phyloP scores from a whole-genome alignment of 2,797 vertebrate genomes.

The Epinephelus malabaricus region DNA sequence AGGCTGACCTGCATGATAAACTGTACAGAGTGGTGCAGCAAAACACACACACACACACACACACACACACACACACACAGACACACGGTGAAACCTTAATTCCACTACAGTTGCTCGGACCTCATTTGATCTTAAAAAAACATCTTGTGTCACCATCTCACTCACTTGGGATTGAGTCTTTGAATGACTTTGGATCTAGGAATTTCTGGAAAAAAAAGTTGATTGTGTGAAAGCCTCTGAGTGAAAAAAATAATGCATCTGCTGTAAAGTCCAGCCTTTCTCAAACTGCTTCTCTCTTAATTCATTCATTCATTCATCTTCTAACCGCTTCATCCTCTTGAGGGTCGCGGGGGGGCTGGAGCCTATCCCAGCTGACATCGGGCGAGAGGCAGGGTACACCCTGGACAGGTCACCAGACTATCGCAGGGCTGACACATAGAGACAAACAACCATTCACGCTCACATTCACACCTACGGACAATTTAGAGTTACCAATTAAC shows the following conservation, averaged over 20 bases:
- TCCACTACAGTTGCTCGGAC: slow-evolving; percentile 50
- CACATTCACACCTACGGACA: no score
- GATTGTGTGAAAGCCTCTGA: slow-evolving; percentile 61
- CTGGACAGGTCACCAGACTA: no score
- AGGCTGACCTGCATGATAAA: slow-evolving; percentile 43
- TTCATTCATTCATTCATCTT: no score
- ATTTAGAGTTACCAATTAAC: no score
- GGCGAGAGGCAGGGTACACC: no score
- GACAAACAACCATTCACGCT: no score
- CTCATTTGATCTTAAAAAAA: slow-evolving; percentile 42
- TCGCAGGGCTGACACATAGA: no score
- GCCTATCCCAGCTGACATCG: no score
- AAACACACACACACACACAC: slow-evolving; percentile 11
- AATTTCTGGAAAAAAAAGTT: slow-evolving; percentile 69
- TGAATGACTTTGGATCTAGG: slow-evolving; percentile 69
- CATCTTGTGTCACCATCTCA: slow-evolving; percentile 53
- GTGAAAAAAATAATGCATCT: slow-evolving; percentile 62
- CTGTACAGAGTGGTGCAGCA: slow-evolving; percentile 13
- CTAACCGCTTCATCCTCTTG: no score
- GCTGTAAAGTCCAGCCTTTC: slow-evolving; percentile 31
- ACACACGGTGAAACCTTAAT: no score
- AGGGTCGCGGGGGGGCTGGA: no score
- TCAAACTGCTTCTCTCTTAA: neutral
- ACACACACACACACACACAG: no score
- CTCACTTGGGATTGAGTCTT: slow-evolving; percentile 31